These are phyloP conservation scores for Coturnix japonica DNA, from an alignment of 2,113 vertebrate genomes.

Conservation along the genomic window DNA sequence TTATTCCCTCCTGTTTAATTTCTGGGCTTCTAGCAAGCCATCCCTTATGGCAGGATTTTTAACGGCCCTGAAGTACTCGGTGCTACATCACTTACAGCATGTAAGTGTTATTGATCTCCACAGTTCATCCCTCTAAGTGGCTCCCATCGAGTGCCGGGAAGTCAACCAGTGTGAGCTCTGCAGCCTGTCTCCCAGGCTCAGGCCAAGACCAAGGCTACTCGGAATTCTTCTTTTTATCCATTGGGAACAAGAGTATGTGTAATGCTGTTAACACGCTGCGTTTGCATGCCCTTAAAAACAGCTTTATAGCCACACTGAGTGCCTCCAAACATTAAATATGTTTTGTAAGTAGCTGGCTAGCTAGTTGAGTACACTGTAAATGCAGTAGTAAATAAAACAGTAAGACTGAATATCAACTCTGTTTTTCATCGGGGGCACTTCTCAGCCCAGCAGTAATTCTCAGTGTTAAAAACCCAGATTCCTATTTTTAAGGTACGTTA, in stretches of 20 bases:
- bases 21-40: conserved; percentile 34
- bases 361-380: conserved; percentile 72
- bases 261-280: conserved; percentile 57
- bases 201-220: conserved; percentile 41
- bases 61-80: conserved; percentile 37
- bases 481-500: conserved; percentile 20
- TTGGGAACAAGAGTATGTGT: conserved; percentile 40
- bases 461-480: conserved; percentile 54
- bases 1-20: conserved; percentile 34
- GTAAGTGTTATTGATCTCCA: conserved; percentile 72
- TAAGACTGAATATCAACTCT: conserved; percentile 61
- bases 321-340: conserved; percentile 74
- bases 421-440: conserved; percentile 63
- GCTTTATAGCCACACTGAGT: conserved; percentile 70
- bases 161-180: conserved; percentile 58
- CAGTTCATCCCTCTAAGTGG: conserved; percentile 70
- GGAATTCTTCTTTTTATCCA: conserved; percentile 52
- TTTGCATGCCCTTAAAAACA: conserved; percentile 72
- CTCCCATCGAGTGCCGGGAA: conserved; percentile 65
- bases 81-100: conserved; percentile 59
- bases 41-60: conserved; percentile 17
- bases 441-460: conserved; percentile 57
- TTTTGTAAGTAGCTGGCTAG: conserved; percentile 78
- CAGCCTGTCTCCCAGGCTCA: conserved; percentile 61
- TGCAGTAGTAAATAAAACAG: conserved; percentile 73